A percentile compares a stretch with the other conserved stretches of the same genome.
phyloP scores from a whole-genome alignment of 2,888 invertebrate species.

The Cephus pulcher region DNA sequence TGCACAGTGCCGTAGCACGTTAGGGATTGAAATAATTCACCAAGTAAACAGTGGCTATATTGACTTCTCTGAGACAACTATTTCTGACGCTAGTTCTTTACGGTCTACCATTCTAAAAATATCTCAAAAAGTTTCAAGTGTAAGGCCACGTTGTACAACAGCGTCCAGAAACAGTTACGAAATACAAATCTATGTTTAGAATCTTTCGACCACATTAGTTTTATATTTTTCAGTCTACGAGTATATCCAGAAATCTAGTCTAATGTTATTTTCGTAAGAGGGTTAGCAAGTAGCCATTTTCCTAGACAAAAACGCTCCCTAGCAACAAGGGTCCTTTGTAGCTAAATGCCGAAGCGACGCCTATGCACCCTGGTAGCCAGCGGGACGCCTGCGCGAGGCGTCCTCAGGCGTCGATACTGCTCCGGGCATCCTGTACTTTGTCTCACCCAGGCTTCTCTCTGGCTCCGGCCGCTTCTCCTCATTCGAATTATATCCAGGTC shows the following conservation, averaged over 20 bases:
- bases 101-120: neutral
- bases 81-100: neutral
- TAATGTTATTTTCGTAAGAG: neutral
- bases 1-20: slow-evolving; percentile 21
- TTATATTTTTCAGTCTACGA: neutral
- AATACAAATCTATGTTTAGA: neutral
- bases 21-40: slow-evolving; percentile 3
- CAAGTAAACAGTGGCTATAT: slow-evolving; percentile 4
- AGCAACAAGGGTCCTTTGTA: slow-evolving; percentile 22
- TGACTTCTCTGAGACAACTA: neutral
- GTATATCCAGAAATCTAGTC: neutral
- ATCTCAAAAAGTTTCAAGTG: neutral
- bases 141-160: neutral
- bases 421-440: slow-evolving; percentile 18
- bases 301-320: slow-evolving; percentile 9
- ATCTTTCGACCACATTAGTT: neutral
- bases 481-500: neutral
- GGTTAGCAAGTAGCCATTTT: neutral
- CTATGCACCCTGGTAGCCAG: slow-evolving; percentile 20
- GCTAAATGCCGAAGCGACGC: slow-evolving; percentile 12
- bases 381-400: slow-evolving; percentile 36
- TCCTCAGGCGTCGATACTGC: slow-evolving; percentile 35
- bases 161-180: neutral
- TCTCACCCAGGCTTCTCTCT: neutral
- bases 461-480: neutral